Base-by-base conservation (phyloP, 1,140 invertebrate genomes). In the Scaptodrosophila lebanonensis region DNA sequence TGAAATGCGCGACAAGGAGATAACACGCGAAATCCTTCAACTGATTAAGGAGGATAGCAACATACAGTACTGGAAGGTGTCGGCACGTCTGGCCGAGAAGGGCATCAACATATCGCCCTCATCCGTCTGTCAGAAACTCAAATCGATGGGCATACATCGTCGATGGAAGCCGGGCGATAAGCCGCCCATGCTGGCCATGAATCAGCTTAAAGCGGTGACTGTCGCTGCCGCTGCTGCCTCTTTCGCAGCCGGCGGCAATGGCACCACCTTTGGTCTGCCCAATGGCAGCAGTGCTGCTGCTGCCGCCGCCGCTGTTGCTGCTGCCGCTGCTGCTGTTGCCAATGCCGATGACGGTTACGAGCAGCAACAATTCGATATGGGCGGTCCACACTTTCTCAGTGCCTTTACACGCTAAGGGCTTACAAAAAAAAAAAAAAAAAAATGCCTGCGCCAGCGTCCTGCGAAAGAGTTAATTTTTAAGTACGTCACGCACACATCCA, bases 31-130 rank as follows among this genome's bases (percentile, higher is more conserved):
- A 69, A 86, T 86, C 45, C 66, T 86, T 39, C 82, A 85, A 48
- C 61, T 86, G 29, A 86, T 86, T 38, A 83, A 82, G 45, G 84
- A 86, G 66, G 84, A 86, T 36, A 86, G 76, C 58, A 86, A 86
- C 25, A 86, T 86, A 25, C 84, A 86, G 36, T 86, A 86, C 59
- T 86, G 84, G 84, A 86, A 86, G 49, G 79, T 86, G 17, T 86
- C 84, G 25, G 84, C 83, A 2, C 84, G 82, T 2, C 50, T 86
- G 8, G 84, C 84, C 40, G 84, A 86, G 25, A 86, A 86, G 64
- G 84, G 84, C 25, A 86, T 75, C 51, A 69, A 82, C 38, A 86
- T 86, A 49, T 86, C 84, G 39, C 79, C 84, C 8, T 86, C 84
- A 18, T 86, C 84, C 17, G 82, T 86, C n/a, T 86, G 84, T 48